Evolutionary conservation across 2,888 invertebrate genomes (phyloP).

Genomic region (Falcaria lacertinaria): DNA sequence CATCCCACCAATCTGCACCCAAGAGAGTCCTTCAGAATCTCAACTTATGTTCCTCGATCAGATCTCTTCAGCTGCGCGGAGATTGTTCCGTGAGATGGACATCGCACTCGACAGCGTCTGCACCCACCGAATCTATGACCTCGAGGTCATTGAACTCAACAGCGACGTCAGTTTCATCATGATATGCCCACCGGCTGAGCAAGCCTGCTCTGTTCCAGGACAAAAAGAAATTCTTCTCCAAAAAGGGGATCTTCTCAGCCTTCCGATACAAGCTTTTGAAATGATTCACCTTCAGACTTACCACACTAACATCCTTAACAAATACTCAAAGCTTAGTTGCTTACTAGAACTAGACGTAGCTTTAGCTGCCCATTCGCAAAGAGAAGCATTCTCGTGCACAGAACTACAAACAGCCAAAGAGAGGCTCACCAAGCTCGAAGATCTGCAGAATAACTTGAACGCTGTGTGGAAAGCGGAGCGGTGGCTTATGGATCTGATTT

Average conservation of each 20-base stretch:
- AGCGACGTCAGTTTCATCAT: conserved; percentile 94
- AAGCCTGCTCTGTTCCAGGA: conserved; percentile 94
- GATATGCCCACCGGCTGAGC: conserved; percentile 94
- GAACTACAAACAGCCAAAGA: conserved; percentile 93
- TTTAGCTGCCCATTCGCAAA: conserved; percentile 93
- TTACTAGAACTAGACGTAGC: conserved; percentile 95
- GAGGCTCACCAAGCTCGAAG: conserved; percentile 88
- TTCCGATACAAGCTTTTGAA: conserved; percentile 96
- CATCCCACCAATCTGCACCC: conserved; percentile 49
- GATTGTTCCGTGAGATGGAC: conserved; percentile 90
- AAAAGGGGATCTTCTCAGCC: conserved; percentile 90
- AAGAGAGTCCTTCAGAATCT: conserved; percentile 83
- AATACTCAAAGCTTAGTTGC: conserved; percentile 95
- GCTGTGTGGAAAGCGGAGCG: conserved; percentile 95
- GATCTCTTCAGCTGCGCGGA: conserved; percentile 85
- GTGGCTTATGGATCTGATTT: conserved; percentile 97
- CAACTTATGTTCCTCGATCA: conserved; percentile 90
- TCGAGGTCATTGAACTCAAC: conserved; percentile 95
- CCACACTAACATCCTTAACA: conserved; percentile 92
- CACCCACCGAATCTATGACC: conserved; percentile 91
- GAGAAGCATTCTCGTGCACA: conserved; percentile 95
- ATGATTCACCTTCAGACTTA: conserved; percentile 98
- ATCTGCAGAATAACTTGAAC: conserved; percentile 92
- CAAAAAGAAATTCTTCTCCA: conserved; percentile 91
- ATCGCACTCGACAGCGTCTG: conserved; percentile 84